phyloP scores from a whole-genome alignment of 2,888 invertebrate genomes.

The Sicus ferrugineus region DNA sequence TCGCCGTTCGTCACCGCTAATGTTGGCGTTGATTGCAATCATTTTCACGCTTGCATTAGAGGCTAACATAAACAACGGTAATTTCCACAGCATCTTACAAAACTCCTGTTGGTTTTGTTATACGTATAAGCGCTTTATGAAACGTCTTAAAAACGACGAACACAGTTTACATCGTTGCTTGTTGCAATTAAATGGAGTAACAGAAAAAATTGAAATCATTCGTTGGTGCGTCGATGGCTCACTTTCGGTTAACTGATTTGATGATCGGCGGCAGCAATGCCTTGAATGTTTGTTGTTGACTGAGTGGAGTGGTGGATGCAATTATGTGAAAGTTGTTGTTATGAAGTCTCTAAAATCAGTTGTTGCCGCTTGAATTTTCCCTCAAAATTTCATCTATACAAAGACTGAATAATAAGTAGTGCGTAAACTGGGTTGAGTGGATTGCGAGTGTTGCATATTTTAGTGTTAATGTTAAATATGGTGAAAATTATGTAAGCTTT shows the following conservation, averaged over 20 bases:
- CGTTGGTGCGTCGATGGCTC: neutral
- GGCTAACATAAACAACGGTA: slow-evolving; percentile 36
- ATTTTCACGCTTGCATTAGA: slow-evolving; percentile 40
- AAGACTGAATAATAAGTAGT: neutral
- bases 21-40: slow-evolving; percentile 37
- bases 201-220: neutral
- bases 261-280: no score
- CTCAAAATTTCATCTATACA: neutral
- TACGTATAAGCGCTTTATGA: no score
- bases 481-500: no score
- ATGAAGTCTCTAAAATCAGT: neutral
- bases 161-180: no score
- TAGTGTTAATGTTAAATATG: neutral
- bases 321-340: slow-evolving; percentile 28
- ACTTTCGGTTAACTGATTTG: neutral
- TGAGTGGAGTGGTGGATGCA: neutral
- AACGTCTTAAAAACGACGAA: no score
- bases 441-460: neutral
- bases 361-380: neutral
- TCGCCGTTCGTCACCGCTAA: slow-evolving; percentile 37
- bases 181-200: neutral
- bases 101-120: neutral
- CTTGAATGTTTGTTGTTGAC: neutral
- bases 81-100: slow-evolving; percentile 40
- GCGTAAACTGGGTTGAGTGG: neutral